Base-by-base conservation (phyloP, 2,888 invertebrate species). In the Resseliella maxima region DNA sequence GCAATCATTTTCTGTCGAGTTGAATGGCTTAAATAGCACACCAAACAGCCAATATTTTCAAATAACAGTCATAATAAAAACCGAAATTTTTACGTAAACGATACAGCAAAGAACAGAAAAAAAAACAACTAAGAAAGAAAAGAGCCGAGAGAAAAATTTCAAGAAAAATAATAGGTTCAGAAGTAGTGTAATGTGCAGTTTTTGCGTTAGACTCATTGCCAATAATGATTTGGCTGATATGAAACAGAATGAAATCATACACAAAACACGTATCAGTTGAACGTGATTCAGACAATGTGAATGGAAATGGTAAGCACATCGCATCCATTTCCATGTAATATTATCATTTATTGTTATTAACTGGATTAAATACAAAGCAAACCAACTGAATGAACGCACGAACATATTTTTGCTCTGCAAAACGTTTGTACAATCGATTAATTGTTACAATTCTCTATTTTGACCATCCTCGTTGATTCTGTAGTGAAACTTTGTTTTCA, bases 271-370 rank as follows among this genome's bases (percentile, higher is more conserved):
- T 72, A 72, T 8, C 31, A 72, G 0, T 72, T 27, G 31, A 15
- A 72, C 72, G 72, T 72, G 72, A 72, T 72, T 72, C 72, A 35
- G 72, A 72, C 31, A 31, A 72, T 2, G 72, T 31, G 31, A 72
- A 3, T 2, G 50, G 18, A 41, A 5, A 8, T 12, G 6, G 41
- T 12, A 24, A n/a, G 59, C 15, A 15, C 27, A 31, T 12, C 15
- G 35, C 72, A 72, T 72, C 72, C 31, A 72, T 72, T 72, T 72
- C 35, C 72, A 35, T 31, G 35, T n/a, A 31, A 72, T 72, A 31
- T 72, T 72, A 72, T 72, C 72, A 72, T 72, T 72, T 72, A 72
- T 72, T 72, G 72, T 72, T 31, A 72, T 72, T 72, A 72, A 72
- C 31, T 72, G 31, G 72, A 72, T 72, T 72, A 31, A 72, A 15